phyloP scores from a whole-genome alignment of 2,113 vertebrate genomes.

The Thomomys bottae region DNA sequence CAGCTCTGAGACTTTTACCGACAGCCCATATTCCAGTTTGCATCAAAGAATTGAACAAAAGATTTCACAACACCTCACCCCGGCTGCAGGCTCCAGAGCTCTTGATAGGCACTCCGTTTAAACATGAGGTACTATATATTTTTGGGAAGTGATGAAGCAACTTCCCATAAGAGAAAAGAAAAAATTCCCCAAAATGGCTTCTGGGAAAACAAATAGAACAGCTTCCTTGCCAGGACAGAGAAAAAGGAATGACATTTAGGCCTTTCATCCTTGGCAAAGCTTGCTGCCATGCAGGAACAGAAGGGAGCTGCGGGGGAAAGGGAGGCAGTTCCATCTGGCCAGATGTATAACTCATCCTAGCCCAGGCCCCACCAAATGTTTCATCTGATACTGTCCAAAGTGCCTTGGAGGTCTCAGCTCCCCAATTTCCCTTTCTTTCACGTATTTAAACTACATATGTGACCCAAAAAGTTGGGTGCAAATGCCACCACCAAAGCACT shows the following conservation, averaged over 20 bases:
- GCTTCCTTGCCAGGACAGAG: conserved; percentile 54
- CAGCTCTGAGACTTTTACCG: conserved; percentile 41
- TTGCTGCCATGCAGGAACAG: neutral
- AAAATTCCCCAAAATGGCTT: conserved; percentile 73
- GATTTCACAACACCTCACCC: conserved; percentile 75
- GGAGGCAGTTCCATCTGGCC: neutral
- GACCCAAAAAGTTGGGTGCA: neutral
- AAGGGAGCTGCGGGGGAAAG: too few species aligned
- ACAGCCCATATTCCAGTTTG: neutral
- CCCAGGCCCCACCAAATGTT: neutral
- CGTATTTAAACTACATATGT: neutral
- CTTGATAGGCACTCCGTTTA: conserved; percentile 75
- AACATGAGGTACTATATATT: conserved; percentile 71
- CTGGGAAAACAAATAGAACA: conserved; percentile 72
- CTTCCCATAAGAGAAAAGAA: conserved; percentile 75
- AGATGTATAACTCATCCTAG: neutral
- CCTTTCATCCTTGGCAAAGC: conserved; percentile 54
- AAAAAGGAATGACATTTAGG: conserved; percentile 61
- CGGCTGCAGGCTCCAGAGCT: conserved; percentile 57
- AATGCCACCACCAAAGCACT: neutral
- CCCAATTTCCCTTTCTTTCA: neutral
- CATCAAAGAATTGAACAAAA: conserved; percentile 64
- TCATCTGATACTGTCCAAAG: neutral
- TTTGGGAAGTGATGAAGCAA: conserved; percentile 78
- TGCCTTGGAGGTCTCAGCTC: neutral